A percentile compares a stretch with the other conserved stretches of the same genome.
phyloP scores from a whole-genome alignment of 2,113 vertebrate species.

The Mobula birostris region DNA sequence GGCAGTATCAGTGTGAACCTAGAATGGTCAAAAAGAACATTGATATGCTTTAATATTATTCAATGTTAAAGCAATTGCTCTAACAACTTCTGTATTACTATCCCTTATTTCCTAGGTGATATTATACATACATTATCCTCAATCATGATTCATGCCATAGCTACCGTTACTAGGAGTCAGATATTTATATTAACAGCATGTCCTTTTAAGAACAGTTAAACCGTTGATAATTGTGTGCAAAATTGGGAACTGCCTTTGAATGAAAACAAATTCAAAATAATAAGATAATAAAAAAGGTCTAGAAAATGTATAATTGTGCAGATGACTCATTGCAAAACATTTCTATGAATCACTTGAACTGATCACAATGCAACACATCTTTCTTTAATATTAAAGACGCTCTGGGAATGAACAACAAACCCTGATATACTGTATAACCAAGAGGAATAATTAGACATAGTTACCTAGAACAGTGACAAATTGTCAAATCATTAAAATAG shows the following conservation, averaged over 20 bases:
- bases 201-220: background rate
- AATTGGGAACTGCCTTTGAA: background rate
- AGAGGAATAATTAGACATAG: background rate
- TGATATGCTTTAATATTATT: slow-evolving; percentile 28
- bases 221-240: background rate
- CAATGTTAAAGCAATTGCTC: background rate
- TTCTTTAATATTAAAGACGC: background rate
- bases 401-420: background rate
- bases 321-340: background rate
- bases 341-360: background rate
- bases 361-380: background rate
- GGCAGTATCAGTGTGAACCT: too few species aligned
- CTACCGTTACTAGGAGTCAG: background rate
- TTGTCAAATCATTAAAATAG: background rate
- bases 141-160: background rate
- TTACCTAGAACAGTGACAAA: background rate
- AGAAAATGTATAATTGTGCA: background rate
- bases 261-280: background rate
- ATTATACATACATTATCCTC: too few species aligned
- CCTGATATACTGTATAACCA: background rate
- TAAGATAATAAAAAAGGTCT: background rate
- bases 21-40: too few species aligned
- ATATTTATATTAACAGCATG: background rate
- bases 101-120: background rate
- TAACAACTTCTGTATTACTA: background rate